A percentile compares a stretch with the other conserved stretches of the same genome.
phyloP scores from a whole-genome alignment of 1,140 invertebrate genomes.

The Bilobella aurantiaca region DNA sequence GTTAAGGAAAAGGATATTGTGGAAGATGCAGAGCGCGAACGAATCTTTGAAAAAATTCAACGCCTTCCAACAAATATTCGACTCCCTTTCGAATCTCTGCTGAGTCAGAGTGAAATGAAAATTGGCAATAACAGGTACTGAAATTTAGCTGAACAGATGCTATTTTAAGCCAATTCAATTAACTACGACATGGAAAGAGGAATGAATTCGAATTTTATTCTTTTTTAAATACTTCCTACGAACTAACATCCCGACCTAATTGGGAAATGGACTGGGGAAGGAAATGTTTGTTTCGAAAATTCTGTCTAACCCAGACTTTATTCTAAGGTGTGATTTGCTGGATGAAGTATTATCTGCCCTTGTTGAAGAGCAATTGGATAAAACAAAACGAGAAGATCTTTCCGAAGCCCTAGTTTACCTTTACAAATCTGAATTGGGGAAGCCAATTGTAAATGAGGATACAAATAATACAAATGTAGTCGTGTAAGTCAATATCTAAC shows the following conservation, averaged over 20 bases:
- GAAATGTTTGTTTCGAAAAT: too few relatives aligned
- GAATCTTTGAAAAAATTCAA: slow-evolving; percentile 29
- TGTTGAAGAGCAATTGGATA: slow-evolving; percentile 12
- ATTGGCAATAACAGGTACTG: background rate
- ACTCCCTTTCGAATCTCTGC: slow-evolving; percentile 25
- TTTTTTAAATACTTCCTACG: background rate
- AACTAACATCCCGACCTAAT: background rate
- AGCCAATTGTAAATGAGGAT: slow-evolving; percentile 23
- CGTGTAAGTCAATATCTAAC: slow-evolving; percentile 19
- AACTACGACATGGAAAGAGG: too few relatives aligned
- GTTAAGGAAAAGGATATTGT: slow-evolving; percentile 22
- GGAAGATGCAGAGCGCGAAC: slow-evolving; percentile 27
- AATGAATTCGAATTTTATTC: too few relatives aligned
- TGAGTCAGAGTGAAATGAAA: slow-evolving; percentile 8
- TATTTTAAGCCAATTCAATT: too few relatives aligned
- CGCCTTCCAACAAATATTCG: slow-evolving; percentile 22
- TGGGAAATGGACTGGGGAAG: too few relatives aligned
- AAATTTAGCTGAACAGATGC: too few relatives aligned
- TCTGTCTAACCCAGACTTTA: background rate
- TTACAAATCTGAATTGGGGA: slow-evolving; percentile 25
- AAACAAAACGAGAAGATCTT: slow-evolving; percentile 11
- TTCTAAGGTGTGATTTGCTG: background rate
- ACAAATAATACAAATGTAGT: slow-evolving; percentile 3
- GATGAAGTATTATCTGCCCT: background rate
- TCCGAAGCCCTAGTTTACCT: slow-evolving; percentile 24